Evolutionary conservation across 2,113 vertebrate genomes (phyloP).

Genomic region (Scatophagus argus): DNA sequence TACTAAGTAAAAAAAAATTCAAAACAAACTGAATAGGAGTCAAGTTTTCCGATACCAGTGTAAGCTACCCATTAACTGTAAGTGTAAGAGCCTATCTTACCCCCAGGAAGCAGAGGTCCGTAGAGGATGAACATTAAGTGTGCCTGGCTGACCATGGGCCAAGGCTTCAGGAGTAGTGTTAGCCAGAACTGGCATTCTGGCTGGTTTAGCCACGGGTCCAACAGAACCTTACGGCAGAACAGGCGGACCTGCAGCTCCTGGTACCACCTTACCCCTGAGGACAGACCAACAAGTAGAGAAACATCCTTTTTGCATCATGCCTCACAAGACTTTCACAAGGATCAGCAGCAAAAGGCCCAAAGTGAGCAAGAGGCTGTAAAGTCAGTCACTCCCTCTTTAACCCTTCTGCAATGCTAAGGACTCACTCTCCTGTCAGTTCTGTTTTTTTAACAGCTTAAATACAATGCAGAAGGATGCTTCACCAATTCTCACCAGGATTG

Average conservation of each 20-base stretch:
- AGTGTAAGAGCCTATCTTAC: constrained; percentile 65
- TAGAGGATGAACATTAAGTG: constrained; percentile 91
- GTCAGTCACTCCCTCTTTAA: neutral
- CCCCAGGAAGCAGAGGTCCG: constrained; percentile 87
- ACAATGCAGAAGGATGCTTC: too few relatives aligned
- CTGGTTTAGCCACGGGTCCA: constrained; percentile 84
- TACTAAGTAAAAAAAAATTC: too few relatives aligned
- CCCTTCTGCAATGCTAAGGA: too few relatives aligned
- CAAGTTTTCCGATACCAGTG: neutral
- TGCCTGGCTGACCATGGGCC: constrained; percentile 93
- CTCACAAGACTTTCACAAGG: neutral
- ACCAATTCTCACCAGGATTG: too few relatives aligned
- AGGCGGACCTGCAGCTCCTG: constrained; percentile 88
- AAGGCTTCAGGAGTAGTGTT: constrained; percentile 88
- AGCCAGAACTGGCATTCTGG: constrained; percentile 89
- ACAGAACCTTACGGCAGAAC: constrained; percentile 88
- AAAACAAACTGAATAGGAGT: neutral
- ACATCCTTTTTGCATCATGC: neutral
- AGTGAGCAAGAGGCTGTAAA: too few relatives aligned
- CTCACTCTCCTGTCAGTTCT: neutral
- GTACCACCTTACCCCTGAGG: constrained; percentile 79
- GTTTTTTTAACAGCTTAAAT: neutral
- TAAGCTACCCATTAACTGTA: neutral
- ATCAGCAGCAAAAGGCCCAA: neutral
- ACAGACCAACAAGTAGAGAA: neutral